A percentile compares a stretch with the other conserved stretches of the same genome.
phyloP scores from a whole-genome alignment of 2,113 vertebrate genomes.

The Nothoprocta perdicaria region DNA sequence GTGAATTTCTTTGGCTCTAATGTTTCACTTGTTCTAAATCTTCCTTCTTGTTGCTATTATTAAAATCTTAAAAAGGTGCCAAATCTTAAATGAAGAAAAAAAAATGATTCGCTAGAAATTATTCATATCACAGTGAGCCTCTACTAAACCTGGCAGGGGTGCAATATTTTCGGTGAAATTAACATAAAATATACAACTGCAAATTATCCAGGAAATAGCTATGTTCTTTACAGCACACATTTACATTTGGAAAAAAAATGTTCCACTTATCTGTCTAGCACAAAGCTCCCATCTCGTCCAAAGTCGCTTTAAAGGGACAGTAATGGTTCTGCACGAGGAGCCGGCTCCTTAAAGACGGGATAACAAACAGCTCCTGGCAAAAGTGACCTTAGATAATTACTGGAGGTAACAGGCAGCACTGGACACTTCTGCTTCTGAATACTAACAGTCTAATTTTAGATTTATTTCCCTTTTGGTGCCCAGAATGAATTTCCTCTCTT shows the following conservation, averaged over 20 bases:
- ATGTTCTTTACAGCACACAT: conserved; percentile 80
- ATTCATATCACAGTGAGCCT: conserved; percentile 86
- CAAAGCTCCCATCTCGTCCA: conserved; percentile 72
- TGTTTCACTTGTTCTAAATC: conserved; percentile 85
- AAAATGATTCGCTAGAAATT: conserved; percentile 85
- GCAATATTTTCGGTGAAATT: conserved; percentile 87
- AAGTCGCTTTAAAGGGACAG: conserved; percentile 75
- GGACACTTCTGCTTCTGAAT: conserved; percentile 41
- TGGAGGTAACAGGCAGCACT: conserved; percentile 27
- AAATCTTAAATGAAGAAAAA: conserved; percentile 86
- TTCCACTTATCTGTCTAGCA: conserved; percentile 73
- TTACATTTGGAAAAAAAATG: conserved; percentile 75
- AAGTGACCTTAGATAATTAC: conserved; percentile 67
- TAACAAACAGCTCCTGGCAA: conserved; percentile 61
- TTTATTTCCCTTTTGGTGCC: conserved; percentile 21
- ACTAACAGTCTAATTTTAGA: conserved; percentile 58
- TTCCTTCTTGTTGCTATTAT: conserved; percentile 85
- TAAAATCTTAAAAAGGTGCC: conserved; percentile 87
- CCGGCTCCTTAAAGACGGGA: not conserved
- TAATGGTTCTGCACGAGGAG: conserved; percentile 60
- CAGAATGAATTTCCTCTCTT: conserved; percentile 69
- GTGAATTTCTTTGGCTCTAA: conserved; percentile 81
- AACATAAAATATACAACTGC: conserved; percentile 90
- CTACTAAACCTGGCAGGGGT: conserved; percentile 87
- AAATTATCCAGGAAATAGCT: conserved; percentile 88